Evolutionary conservation across 2,113 vertebrate species (phyloP), one percentile per base, ranked within the genome.

Genomic region (Vanacampus margaritifer): DNA sequence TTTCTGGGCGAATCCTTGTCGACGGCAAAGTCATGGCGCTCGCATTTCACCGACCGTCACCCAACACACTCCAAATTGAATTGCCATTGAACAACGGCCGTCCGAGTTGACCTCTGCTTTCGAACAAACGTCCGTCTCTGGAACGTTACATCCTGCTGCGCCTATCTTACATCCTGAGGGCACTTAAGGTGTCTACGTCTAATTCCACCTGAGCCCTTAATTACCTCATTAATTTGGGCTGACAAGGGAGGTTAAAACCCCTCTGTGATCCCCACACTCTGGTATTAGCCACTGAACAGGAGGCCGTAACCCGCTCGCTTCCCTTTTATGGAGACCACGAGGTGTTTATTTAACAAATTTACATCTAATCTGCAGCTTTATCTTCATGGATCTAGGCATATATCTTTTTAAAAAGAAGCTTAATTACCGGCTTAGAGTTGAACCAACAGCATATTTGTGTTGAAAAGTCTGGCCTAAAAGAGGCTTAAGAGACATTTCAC

Each of bases 191-290:
- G 84, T 89, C 84, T 69, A 64, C 65, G 32, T 80, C 80, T 89
- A 89, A 89, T 90, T 89, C 91, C 87, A 90, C 86, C 86, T 88
- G 82, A 90, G 86, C 87, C 80, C 76, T 87, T 90, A 89, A 90
- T 91, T 89, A 89, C 82, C 87, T 89, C 86, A 90, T 91, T 91
- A 88, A 91, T 90, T 90, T 90, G 87, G 77, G 74, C 81, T 89
- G 89, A 91, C 89, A 88, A 86, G 74, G 76, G 87, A 88, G 85
- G 89, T 90, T 88, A 89, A 90, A 90, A 81, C 86, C 84, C 78
- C 78, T 77, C 78, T 71, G 83, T 86, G 88, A 90, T 90, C 88
- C 84, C 80, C 80, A 73, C 77, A 65, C 81, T 87, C 51, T 75
- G 80, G 83, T 75, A 84, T 84, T 82, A 87, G 80, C 84, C 76